Percentiles rank a stretch among this genome's conserved stretches.
Evolutionary conservation across 2,113 vertebrate species (phyloP).

Genomic region (Ageneiosus marmoratus): DNA sequence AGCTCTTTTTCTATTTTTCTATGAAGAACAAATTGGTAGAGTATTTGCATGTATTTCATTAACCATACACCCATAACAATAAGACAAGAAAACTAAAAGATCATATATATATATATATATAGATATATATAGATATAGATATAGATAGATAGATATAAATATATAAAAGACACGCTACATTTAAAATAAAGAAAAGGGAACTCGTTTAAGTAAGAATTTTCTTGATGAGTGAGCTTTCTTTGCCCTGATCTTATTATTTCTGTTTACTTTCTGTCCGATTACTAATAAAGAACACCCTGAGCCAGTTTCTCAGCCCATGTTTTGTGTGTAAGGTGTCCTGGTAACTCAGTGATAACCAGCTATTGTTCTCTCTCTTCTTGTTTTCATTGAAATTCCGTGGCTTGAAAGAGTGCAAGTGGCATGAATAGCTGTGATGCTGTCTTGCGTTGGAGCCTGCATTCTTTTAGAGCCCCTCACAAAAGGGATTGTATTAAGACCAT

Average conservation of each 20-base stretch:
- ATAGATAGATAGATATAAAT: not conserved
- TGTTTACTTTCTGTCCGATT: constrained; percentile 6
- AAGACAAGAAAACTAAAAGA: not conserved
- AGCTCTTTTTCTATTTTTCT: too few relatives aligned
- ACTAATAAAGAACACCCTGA: not conserved
- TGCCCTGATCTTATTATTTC: not conserved
- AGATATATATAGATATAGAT: too few relatives aligned
- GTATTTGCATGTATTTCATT: not conserved
- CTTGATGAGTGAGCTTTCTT: not conserved
- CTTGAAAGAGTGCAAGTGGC: constrained; percentile 38
- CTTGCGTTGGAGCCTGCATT: constrained; percentile 30
- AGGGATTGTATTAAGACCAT: constrained; percentile 27
- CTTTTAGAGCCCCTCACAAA: constrained; percentile 28
- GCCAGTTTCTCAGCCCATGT: not conserved
- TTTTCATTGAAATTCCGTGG: constrained; percentile 33
- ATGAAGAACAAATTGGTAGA: not conserved
- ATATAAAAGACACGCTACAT: not conserved
- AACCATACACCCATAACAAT: not conserved
- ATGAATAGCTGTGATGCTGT: constrained; percentile 38
- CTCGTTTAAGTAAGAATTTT: too few relatives aligned
- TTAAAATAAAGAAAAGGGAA: too few relatives aligned
- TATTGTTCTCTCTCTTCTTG: constrained; percentile 28
- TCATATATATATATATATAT: not conserved
- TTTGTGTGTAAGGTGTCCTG: constrained; percentile 1
- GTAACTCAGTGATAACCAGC: constrained; percentile 23